Conservation (phyloP, 2,888 invertebrate species). For the Molanna angustata region DNA sequence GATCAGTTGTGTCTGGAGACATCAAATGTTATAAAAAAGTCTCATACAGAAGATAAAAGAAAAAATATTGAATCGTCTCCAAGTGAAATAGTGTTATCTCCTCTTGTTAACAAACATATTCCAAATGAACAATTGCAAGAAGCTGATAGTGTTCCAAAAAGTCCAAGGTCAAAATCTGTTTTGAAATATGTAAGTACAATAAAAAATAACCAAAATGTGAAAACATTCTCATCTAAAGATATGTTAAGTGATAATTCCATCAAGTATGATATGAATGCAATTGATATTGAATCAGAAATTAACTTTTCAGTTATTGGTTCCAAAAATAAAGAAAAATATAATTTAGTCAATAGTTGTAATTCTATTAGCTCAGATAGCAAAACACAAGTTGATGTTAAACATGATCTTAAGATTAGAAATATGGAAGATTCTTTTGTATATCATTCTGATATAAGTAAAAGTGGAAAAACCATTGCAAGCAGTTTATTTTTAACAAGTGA, state of each 20-base stretch:
- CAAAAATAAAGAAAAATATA: not conserved
- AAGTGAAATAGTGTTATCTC: too few relatives aligned
- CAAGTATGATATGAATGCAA: not conserved
- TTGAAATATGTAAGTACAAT: slow-evolving; percentile 5
- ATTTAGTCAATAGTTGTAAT: not conserved
- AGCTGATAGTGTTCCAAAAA: not conserved
- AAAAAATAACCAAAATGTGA: not conserved
- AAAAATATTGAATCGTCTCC: too few relatives aligned
- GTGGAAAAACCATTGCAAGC: too few relatives aligned
- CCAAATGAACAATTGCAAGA: not conserved
- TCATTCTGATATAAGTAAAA: not conserved
- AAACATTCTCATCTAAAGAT: not conserved
- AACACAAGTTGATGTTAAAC: too few relatives aligned
- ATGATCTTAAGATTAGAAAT: not conserved
- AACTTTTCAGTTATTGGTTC: not conserved
- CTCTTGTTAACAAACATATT: not conserved
- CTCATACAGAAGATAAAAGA: too few relatives aligned
- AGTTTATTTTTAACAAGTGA: too few relatives aligned
- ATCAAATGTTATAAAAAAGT: too few relatives aligned
- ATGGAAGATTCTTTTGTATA: not conserved
- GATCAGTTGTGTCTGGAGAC: too few relatives aligned
- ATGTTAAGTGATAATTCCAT: too few relatives aligned
- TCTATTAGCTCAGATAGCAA: not conserved
- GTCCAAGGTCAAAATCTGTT: not conserved
- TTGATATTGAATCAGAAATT: slow-evolving; percentile 3